Evolutionary conservation across 2,113 vertebrate genomes (phyloP), one percentile per base, ranked within the genome.

Genomic region (Paratilapia polleni): DNA sequence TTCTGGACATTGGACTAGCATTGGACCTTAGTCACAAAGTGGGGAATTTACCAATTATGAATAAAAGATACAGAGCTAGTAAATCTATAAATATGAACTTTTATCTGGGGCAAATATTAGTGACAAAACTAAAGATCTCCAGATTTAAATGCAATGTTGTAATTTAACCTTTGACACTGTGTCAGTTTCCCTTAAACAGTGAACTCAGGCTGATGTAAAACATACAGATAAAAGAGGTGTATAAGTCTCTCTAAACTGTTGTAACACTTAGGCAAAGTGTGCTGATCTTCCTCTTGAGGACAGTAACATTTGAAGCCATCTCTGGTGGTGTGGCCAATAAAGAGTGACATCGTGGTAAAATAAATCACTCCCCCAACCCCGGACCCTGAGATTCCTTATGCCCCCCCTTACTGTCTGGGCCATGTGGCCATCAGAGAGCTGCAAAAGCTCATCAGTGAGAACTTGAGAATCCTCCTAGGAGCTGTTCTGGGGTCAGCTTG

Each of bases 241-340:
- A 60, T 70, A 77, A 47, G 74, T 87, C 66, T 75, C 74, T 64
- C 84, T 82, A 68, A 74, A 85, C 87, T 81, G 90, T 86, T 86
- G 79, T 82, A 90, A 92, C 88, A 88, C 93, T 94, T 95, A 92
- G 56, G 83, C 88, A 95, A 91, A 93, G 82, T 74, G 73, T 5
- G 75, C 88, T 91, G 91, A 94, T 93, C 89, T 88, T 92, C 85
- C 94, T 95, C 94, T 62, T 74, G 95, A 95, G 95, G 92, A 93
- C 90, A 80, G 87, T 96, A 95, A 95, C 88, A 82, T 95, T 90
- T 90, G 88, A 94, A 84, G 84, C 92, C 85, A 87, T 92, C 82
- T 94, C 92, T 89, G 87, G 81, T 87, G 84, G 90, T 87, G 82
- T 54, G 89, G 91, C 83, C 89, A 85, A 92, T 95, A 96, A 96